phyloP scores from a whole-genome alignment of 2,888 invertebrate species.

The Chironomus riparius region DNA sequence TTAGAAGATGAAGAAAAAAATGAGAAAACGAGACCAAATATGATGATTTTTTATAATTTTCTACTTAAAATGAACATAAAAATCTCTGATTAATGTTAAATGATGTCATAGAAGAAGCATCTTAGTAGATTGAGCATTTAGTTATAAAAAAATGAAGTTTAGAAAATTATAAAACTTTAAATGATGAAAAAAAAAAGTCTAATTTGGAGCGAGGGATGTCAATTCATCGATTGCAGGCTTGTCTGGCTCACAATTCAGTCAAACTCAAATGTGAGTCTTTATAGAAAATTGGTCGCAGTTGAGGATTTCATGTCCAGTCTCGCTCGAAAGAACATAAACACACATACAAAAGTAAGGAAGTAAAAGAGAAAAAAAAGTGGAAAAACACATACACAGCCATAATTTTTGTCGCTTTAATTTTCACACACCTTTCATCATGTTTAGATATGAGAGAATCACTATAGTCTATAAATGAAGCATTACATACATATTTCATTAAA shows the following conservation, averaged over 20 bases:
- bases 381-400: neutral
- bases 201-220: neutral
- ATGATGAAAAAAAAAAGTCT: slow-evolving; percentile 8
- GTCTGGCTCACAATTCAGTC: too few species aligned
- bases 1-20: slow-evolving; percentile 6
- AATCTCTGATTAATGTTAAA: slow-evolving; percentile 26
- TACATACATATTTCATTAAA: neutral
- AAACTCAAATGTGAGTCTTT: too few species aligned
- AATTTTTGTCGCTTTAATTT: neutral
- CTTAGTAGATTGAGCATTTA: slow-evolving; percentile 26
- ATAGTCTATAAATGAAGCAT: neutral
- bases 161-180: slow-evolving; percentile 2
- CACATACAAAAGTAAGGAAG: neutral
- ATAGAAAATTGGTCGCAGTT: too few species aligned
- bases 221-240: too few species aligned
- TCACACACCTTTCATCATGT: neutral
- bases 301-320: neutral
- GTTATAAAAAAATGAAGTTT: slow-evolving; percentile 11
- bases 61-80: slow-evolving; percentile 22
- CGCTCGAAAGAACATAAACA: neutral
- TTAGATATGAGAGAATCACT: neutral
- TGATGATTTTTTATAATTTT: slow-evolving; percentile 27
- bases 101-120: slow-evolving; percentile 21
- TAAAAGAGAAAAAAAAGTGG: too few species aligned
- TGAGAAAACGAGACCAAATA: slow-evolving; percentile 25